Evolutionary conservation across 2,113 vertebrate species (phyloP).

Genomic region (Bufo gargarizans): DNA sequence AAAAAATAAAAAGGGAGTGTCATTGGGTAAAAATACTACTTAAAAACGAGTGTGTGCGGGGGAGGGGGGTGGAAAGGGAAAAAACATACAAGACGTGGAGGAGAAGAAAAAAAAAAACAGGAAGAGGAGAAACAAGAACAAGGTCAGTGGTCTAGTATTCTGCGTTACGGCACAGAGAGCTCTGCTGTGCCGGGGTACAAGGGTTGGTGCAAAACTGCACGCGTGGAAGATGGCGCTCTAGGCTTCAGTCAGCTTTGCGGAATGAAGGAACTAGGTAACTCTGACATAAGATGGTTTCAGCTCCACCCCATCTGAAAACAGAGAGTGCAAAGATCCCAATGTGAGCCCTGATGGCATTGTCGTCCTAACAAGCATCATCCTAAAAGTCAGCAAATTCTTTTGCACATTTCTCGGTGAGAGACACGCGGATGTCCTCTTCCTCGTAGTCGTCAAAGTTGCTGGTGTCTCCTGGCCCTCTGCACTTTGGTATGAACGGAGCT

Average conservation of each 20-base stretch:
- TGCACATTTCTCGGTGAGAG: slow-evolving; percentile 97
- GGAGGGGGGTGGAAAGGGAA: slow-evolving; percentile 55
- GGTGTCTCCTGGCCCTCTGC: slow-evolving; percentile 97
- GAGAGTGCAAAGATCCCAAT: slow-evolving; percentile 89
- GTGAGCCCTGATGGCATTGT: slow-evolving; percentile 79
- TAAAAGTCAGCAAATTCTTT: slow-evolving; percentile 99
- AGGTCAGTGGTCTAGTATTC: slow-evolving; percentile 83
- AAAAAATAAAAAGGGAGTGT: slow-evolving; percentile 75
- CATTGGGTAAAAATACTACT: slow-evolving; percentile 77
- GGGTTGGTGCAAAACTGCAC: slow-evolving; percentile 86
- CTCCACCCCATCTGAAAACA: slow-evolving; percentile 84
- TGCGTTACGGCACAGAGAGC: slow-evolving; percentile 84
- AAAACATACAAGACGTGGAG: slow-evolving; percentile 75
- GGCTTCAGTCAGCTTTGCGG: slow-evolving; percentile 89
- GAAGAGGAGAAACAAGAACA: slow-evolving; percentile 69
- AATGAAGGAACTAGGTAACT: slow-evolving; percentile 90
- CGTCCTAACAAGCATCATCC: slow-evolving; percentile 72
- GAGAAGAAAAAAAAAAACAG: slow-evolving; percentile 61
- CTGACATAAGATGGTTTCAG: slow-evolving; percentile 83
- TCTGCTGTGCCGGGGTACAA: slow-evolving; percentile 87
- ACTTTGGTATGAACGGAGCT: slow-evolving; percentile 98
- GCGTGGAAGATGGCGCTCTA: slow-evolving; percentile 86
- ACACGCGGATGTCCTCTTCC: slow-evolving; percentile 96
- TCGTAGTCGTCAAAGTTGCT: slow-evolving; percentile 99
- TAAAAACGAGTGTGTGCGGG: slow-evolving; percentile 60